These are phyloP conservation scores for Paramuricea clavata DNA, from an alignment of 92 coral and sea anemone species.

Conservation along the genomic window DNA sequence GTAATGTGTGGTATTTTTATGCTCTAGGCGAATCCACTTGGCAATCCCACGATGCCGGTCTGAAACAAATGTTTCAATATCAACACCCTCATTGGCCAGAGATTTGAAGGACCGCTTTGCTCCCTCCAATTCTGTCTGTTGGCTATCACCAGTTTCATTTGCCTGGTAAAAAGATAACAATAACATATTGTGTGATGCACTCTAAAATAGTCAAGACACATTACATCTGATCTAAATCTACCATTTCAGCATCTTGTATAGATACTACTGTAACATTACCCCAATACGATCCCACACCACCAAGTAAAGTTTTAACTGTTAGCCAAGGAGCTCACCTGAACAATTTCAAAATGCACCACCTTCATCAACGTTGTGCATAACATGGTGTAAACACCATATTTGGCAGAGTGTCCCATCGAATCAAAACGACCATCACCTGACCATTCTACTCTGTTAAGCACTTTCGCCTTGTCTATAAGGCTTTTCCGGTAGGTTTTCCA, in stretches of 20 bases:
- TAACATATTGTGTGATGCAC: background rate
- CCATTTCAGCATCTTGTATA: no score
- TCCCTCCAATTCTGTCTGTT: slow-evolving; percentile 76
- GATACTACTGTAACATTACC: no score
- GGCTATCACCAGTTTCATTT: slow-evolving; percentile 74
- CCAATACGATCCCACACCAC: no score
- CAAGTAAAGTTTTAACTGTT: no score
- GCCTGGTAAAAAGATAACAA: slow-evolving; percentile 55
- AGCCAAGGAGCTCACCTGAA: slow-evolving; percentile 54
- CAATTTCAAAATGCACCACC: slow-evolving; percentile 55
- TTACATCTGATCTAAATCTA: no score
- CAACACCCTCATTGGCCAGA: slow-evolving; percentile 43
- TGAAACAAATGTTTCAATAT: slow-evolving; percentile 59
- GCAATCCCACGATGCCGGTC: slow-evolving; percentile 70
- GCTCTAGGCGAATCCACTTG: slow-evolving; percentile 65
- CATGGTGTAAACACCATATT: slow-evolving; percentile 22
- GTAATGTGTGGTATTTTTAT: slow-evolving; percentile 54
- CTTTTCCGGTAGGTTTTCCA: slow-evolving; percentile 23
- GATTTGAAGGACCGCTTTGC: slow-evolving; percentile 60
- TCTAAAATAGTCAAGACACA: background rate
- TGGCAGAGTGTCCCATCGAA: slow-evolving; percentile 13
- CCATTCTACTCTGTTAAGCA: slow-evolving; percentile 42
- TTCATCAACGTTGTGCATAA: slow-evolving; percentile 41
- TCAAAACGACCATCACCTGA: slow-evolving; percentile 9
- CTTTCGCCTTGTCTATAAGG: slow-evolving; percentile 47